Percentiles rank a stretch among this genome's conserved stretches.
Conservation (phyloP, 1,140 invertebrate species). For the Trinorchestia longiramus region DNA sequence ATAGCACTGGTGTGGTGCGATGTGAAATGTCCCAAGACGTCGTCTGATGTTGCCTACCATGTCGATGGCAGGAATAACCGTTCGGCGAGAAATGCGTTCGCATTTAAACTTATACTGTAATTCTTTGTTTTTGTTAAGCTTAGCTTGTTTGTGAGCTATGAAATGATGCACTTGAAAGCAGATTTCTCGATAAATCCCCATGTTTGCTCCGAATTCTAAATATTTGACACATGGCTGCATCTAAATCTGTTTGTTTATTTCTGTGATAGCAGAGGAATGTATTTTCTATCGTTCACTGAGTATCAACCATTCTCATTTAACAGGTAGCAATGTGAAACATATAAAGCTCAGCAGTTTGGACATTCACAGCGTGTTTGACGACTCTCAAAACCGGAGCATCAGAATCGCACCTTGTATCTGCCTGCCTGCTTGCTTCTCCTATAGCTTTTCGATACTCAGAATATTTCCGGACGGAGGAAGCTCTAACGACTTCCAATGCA, state of each 20-base stretch:
- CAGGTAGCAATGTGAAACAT: neutral
- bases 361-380: neutral
- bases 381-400: neutral
- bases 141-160: neutral
- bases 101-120: no score
- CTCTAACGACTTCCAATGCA: conserved; percentile 6
- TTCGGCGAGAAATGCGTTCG: no score
- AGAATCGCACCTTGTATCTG: neutral
- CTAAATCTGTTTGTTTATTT: neutral
- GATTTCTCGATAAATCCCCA: neutral
- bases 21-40: no score
- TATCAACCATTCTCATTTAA: neutral
- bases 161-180: neutral
- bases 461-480: neutral
- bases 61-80: no score
- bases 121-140: neutral
- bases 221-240: neutral
- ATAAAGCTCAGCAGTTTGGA: no score
- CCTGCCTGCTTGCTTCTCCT: neutral
- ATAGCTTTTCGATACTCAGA: neutral
- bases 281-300: neutral
- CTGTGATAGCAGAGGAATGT: neutral
- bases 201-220: neutral
- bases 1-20: no score
- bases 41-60: no score